A percentile compares a stretch with the other conserved stretches of the same genome.
phyloP scores from a whole-genome alignment of 2,113 vertebrate species.

The Meriones unguiculatus region DNA sequence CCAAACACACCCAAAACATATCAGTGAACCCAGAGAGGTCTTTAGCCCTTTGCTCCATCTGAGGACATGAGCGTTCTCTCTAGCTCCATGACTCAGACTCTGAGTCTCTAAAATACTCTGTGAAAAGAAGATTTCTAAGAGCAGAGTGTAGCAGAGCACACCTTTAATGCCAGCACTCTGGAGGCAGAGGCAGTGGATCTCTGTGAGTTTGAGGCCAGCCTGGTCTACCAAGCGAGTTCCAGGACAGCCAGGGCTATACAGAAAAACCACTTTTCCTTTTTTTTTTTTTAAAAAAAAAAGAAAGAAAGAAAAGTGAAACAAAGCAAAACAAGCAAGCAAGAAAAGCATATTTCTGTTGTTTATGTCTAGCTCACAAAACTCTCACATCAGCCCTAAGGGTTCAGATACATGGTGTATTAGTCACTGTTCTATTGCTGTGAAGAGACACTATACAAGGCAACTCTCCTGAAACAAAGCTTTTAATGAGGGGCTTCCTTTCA shows the following conservation, averaged over 20 bases:
- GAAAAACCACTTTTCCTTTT: neutral
- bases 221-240: neutral
- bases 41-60: neutral
- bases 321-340: neutral
- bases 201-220: neutral
- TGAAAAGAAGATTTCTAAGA: neutral
- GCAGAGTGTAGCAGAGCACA: neutral
- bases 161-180: neutral
- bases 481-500: neutral
- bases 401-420: neutral
- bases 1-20: neutral
- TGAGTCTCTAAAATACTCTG: neutral
- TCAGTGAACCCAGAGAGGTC: neutral
- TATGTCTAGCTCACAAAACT: neutral
- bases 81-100: neutral
- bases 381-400: neutral
- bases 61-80: neutral
- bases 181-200: neutral
- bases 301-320: neutral
- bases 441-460: neutral
- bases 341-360: neutral
- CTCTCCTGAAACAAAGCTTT: neutral
- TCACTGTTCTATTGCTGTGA: neutral
- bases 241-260: neutral
- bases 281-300: too few relatives aligned